Conservation (phyloP, 1,140 invertebrate genomes). For the Drosophila suzukii region DNA sequence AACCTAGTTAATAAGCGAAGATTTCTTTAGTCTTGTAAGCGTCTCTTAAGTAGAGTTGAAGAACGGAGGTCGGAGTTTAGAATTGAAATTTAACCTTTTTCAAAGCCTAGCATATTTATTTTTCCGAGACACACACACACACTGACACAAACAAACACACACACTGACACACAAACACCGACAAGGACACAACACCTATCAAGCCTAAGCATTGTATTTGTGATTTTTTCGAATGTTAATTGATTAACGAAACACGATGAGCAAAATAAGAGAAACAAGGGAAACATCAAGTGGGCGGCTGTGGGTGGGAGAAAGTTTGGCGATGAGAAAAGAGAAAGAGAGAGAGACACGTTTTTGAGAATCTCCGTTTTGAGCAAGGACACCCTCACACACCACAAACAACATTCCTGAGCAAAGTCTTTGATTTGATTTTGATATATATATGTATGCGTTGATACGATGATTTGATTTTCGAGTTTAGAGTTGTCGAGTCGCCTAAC, state of each 20-base stretch:
- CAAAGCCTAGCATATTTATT: slow-evolving; percentile 63
- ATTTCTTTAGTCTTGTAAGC: slow-evolving; percentile 69
- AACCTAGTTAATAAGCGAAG: slow-evolving; percentile 50
- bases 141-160: slow-evolving; percentile 18
- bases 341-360: slow-evolving; percentile 20
- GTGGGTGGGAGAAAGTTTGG: slow-evolving; percentile 9
- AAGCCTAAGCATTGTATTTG: slow-evolving; percentile 70
- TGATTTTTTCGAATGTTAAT: slow-evolving; percentile 65
- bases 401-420: slow-evolving; percentile 77
- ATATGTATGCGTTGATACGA: slow-evolving; percentile 39
- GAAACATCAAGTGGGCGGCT: slow-evolving; percentile 22
- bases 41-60: slow-evolving; percentile 55
- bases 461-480: slow-evolving; percentile 40
- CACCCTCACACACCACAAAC: slow-evolving; percentile 40
- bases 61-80: slow-evolving; percentile 35
- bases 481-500: slow-evolving; percentile 41
- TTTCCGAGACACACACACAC: slow-evolving; percentile 43
- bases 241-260: slow-evolving; percentile 37
- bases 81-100: slow-evolving; percentile 52
- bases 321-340: not conserved
- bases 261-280: slow-evolving; percentile 19
- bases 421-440: slow-evolving; percentile 66
- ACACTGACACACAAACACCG: slow-evolving; percentile 18
- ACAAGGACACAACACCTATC: slow-evolving; percentile 35
- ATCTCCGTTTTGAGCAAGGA: slow-evolving; percentile 37